Percentiles rank a stretch among this genome's conserved stretches.
phyloP scores from a whole-genome alignment of 2,797 vertebrate genomes.

The Halcyon smyrnensis region DNA sequence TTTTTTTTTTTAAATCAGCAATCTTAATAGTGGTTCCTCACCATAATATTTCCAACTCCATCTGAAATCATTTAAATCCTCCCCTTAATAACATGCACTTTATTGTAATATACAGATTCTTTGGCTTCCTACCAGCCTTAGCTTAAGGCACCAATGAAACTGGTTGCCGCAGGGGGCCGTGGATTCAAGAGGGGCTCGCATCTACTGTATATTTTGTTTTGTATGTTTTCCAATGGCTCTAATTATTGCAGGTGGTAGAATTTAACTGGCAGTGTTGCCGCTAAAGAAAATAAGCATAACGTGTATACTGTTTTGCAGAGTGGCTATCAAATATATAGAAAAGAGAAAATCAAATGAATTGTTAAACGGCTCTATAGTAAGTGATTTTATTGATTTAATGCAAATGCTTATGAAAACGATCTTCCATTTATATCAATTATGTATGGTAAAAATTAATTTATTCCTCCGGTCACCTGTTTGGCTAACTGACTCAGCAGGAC shows the following conservation, averaged over 20 bases:
- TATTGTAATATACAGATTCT: conserved; percentile 71
- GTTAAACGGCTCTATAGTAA: conserved; percentile 70
- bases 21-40: conserved; percentile 63
- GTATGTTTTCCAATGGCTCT: conserved; percentile 64
- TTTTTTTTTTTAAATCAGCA: conserved; percentile 48
- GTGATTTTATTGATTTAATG: conserved; percentile 77
- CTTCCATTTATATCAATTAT: conserved; percentile 76
- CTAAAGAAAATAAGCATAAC: conserved; percentile 60
- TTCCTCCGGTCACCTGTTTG: conserved; percentile 73
- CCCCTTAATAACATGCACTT: conserved; percentile 72
- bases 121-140: conserved; percentile 70
- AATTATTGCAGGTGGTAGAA: conserved; percentile 70
- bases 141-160: conserved; percentile 72
- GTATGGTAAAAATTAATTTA: conserved; percentile 77
- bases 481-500: conserved; percentile 60
- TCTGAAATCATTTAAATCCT: conserved; percentile 75
- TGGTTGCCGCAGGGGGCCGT: conserved; percentile 31
- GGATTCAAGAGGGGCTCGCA: conserved; percentile 51
- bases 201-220: conserved; percentile 55
- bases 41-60: conserved; percentile 68
- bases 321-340: conserved; percentile 64
- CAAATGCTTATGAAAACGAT: conserved; percentile 72
- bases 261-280: conserved; percentile 60
- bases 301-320: conserved; percentile 50
- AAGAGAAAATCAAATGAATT: conserved; percentile 75